Percentiles rank a stretch among this genome's conserved stretches.
Conservation (phyloP, 1,140 invertebrate genomes). For the Trachymyrmex cornetzi region DNA sequence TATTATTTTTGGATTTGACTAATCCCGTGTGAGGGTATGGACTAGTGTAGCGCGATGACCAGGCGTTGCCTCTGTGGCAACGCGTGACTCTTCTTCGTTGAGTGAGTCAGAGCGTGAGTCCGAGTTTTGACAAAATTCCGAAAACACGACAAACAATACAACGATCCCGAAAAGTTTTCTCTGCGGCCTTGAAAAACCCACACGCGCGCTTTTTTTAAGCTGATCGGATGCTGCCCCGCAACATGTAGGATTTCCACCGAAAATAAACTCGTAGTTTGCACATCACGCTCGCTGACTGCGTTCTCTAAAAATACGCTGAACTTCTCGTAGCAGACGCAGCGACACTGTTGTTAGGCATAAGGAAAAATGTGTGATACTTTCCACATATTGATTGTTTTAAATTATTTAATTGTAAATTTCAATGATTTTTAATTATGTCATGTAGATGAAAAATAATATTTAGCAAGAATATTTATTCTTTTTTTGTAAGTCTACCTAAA, state of each 20-base stretch:
- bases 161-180: constrained; percentile 1
- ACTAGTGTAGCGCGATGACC: constrained; percentile 65
- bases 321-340: background rate
- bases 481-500: background rate
- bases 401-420: constrained; percentile 11
- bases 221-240: constrained; percentile 25
- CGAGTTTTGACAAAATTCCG: constrained; percentile 59
- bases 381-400: background rate
- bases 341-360: background rate
- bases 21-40: constrained; percentile 74
- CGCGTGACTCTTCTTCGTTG: constrained; percentile 23
- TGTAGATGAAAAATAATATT: constrained; percentile 9
- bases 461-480: background rate
- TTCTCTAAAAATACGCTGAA: constrained; percentile 58
- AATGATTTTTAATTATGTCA: background rate
- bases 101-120: constrained; percentile 34
- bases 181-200: constrained; percentile 10
- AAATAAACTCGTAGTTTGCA: constrained; percentile 62
- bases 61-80: constrained; percentile 26
- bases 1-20: constrained; percentile 78
- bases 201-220: constrained; percentile 7
- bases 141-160: constrained; percentile 28
- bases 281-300: background rate
- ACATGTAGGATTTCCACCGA: constrained; percentile 22
- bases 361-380: constrained; percentile 8